Base-by-base conservation (phyloP, 2,888 invertebrate genomes). In the Athalia circularis region DNA sequence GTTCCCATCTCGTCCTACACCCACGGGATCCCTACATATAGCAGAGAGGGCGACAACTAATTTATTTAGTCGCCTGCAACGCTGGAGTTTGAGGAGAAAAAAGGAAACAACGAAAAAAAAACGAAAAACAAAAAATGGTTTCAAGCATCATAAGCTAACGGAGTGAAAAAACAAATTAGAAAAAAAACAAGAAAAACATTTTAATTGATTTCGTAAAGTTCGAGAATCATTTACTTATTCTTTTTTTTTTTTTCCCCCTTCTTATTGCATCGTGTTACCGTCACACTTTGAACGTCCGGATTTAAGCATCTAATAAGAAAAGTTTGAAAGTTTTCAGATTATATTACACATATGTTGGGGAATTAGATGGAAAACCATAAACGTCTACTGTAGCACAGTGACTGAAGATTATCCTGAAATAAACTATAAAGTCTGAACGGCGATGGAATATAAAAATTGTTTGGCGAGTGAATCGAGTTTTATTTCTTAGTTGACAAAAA, bases 371-470 rank as follows among this genome's bases (percentile, higher is more conserved):
- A 29, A 29, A 29, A 0, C 1, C 2, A 29, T 29, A 29, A 29
- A 29, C 29, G 29, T 29, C 29, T 29, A 29, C 29, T 29, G 29
- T 29, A 0, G 29, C 29, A 29, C 29, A 29, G 29, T 29, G 29
- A 29, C 29, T 29, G 2, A 29, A 29, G 2, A 29, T 29, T 29
- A 29, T 29, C 29, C 29, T 29, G 29, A 29, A 29, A 29, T 29
- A 29, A 29, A 29, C 29, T 29, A 29, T 29, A 29, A 29, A 29
- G 29, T 29, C 29, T 29, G 29, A 29, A 29, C 52, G 70, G 77
- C 83, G 83, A 85, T 83, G 85, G 84, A 82, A 84, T 83, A 84
- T 86, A 82, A 84, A 85, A 86, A 85, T 86, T 86, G 84, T 85
- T 85, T 83, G 81, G 84, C 83, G 84, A 83, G 83, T 82, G 59